Base-by-base conservation (phyloP, 2,113 vertebrate genomes). In the Emydura subglobosa region DNA sequence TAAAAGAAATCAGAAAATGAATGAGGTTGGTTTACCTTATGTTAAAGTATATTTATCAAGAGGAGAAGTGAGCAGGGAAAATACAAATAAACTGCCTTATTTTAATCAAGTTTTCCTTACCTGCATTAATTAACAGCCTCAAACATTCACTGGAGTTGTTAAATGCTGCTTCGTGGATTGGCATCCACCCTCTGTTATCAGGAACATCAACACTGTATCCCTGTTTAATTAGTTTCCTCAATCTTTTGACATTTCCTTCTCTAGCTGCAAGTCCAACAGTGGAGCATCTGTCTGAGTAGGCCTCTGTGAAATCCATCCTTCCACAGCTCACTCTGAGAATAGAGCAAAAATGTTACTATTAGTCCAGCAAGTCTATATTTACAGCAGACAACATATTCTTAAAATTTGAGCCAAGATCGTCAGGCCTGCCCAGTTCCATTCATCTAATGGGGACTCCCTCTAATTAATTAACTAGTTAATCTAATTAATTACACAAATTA, bases 111-210 rank as follows among this genome's bases (percentile, higher is more conserved):
- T 92, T 93, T 57, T 95, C 86, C 97, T 97, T 96, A 99, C 98
- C 98, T 97, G 97, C 82, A 42, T 72, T 96, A 94, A 99, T 97
- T 94, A 99, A 97, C 6, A 99, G 96, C 87, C 87, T 98, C 91
- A 99, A 98, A 88, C 99, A 99, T 14, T 95, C 98, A 4, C 82
- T 54, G 1, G 98, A 98, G n/a, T 99, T 98, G 25, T 98, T 98
- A 3, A 98, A 99, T 3, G 99, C 98, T 0, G 99, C 99, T 97
- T 99, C 99, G 0, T 99, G 99, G 90, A 99, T 98, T 1, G 99
- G 98, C 92, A 97, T 97, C 99, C 99, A 99, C 7, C 99, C 99
- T n/a, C 99, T 98, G 98, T 99, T 99, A 96, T 99, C 99, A 0
- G 98, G 97, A 51, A 98, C 97, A 91, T 99, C 98, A 5, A 98